These are phyloP conservation scores for Halcyon malimbica DNA, from an alignment of 2,113 vertebrate species.

Conservation along the genomic window DNA sequence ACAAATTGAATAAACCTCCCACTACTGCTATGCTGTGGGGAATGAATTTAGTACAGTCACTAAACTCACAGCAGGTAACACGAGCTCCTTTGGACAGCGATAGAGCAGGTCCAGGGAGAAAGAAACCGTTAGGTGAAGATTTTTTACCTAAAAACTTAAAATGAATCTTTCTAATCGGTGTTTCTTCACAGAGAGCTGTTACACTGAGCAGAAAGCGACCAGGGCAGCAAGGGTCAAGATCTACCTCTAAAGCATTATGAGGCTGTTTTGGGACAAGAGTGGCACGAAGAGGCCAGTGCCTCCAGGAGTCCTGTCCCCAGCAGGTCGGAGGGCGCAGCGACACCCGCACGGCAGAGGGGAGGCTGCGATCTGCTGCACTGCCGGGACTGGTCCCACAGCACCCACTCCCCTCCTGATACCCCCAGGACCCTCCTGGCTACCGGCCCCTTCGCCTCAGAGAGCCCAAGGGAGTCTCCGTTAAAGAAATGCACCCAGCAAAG, in stretches of 20 bases:
- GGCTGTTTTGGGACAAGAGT: neutral
- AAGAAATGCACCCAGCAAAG: fast-evolving
- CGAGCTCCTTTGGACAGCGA: neutral
- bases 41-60: neutral
- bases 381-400: neutral
- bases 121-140: fast-evolving
- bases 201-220: neutral
- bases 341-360: neutral
- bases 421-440: fast-evolving
- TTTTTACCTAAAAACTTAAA: neutral
- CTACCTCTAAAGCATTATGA: fast-evolving
- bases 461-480: fast-evolving
- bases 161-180: neutral
- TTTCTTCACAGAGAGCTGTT: neutral
- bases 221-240: neutral
- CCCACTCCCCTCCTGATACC: neutral
- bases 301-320: neutral
- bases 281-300: neutral
- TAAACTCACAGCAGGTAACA: fast-evolving
- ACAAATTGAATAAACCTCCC: neutral
- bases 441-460: neutral
- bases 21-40: neutral
- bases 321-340: neutral
- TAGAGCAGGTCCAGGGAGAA: neutral
- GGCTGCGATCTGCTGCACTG: neutral